A percentile compares a stretch with the other conserved stretches of the same genome.
Conservation (phyloP, 2,888 invertebrate species). For the Dysmachus trigonus region DNA sequence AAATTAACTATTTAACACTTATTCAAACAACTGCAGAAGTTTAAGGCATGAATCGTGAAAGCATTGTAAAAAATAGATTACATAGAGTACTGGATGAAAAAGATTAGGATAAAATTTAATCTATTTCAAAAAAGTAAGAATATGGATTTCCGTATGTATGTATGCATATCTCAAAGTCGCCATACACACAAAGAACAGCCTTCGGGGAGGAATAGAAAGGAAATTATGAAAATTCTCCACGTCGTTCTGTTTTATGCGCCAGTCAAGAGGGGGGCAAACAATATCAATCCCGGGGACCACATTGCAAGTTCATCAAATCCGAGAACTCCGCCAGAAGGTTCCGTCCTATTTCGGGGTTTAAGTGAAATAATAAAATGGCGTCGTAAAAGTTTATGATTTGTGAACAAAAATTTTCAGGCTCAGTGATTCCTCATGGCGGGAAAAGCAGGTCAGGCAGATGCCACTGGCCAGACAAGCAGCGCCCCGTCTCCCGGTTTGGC, state of each 20-base stretch:
- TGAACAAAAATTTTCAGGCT: conserved; percentile 50
- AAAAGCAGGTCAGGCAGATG: conserved; percentile 43
- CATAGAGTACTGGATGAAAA: too few relatives aligned
- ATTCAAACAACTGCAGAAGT: too few relatives aligned
- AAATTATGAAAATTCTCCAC: conserved; percentile 33
- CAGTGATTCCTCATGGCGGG: conserved; percentile 46
- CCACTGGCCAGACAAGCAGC: not conserved
- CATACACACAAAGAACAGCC: not conserved
- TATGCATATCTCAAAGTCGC: too few relatives aligned
- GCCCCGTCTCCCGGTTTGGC: not conserved
- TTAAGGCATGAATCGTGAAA: too few relatives aligned
- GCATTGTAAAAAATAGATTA: too few relatives aligned
- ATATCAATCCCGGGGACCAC: conserved; percentile 22
- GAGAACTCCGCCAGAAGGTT: conserved; percentile 19
- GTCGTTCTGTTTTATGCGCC: conserved; percentile 31
- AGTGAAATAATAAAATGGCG: conserved; percentile 50
- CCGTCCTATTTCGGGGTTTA: conserved; percentile 45
- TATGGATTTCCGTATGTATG: too few relatives aligned
- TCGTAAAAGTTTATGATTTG: conserved; percentile 51
- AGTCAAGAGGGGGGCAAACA: not conserved
- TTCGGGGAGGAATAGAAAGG: not conserved
- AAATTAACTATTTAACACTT: too few relatives aligned
- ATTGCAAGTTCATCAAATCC: conserved; percentile 45
- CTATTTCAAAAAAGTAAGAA: too few relatives aligned
- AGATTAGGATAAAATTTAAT: too few relatives aligned